Percentiles rank a stretch among this genome's conserved stretches.
These are phyloP conservation scores for Seriola rivoliana DNA, from an alignment of 2,113 vertebrate species.

Conservation along the genomic window DNA sequence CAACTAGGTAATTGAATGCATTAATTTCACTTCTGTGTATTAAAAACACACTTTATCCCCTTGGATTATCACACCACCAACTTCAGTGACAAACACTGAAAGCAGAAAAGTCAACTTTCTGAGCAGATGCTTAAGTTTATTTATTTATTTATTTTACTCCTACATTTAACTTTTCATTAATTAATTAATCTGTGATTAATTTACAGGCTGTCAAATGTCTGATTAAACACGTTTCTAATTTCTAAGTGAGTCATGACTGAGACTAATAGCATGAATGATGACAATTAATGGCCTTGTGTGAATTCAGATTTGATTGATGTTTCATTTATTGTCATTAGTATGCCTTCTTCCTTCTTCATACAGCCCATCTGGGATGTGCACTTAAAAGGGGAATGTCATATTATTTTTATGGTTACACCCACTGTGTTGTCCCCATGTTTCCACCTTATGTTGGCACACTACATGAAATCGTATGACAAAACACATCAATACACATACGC, in stretches of 20 bases:
- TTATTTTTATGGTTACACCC: too few relatives aligned
- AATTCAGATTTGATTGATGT: constrained; percentile 4
- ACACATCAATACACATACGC: too few relatives aligned
- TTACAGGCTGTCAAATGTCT: not conserved
- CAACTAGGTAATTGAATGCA: too few relatives aligned
- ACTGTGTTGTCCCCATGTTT: too few relatives aligned
- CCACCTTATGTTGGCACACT: too few relatives aligned
- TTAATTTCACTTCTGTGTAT: too few relatives aligned
- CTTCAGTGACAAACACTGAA: not conserved
- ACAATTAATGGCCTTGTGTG: not conserved
- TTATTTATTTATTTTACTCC: not conserved
- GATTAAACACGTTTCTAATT: not conserved
- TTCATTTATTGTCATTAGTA: not conserved
- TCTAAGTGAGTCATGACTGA: not conserved
- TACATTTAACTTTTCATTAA: not conserved
- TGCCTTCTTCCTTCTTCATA: not conserved
- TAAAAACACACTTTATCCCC: too few relatives aligned
- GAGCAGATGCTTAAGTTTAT: too few relatives aligned
- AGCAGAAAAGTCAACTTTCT: not conserved
- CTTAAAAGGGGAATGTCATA: too few relatives aligned
- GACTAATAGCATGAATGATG: not conserved
- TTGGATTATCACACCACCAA: not conserved
- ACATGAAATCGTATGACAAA: too few relatives aligned
- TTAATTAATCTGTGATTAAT: not conserved
- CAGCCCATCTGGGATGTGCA: too few relatives aligned